A percentile compares a stretch with the other conserved stretches of the same genome.
Evolutionary conservation across 2,888 invertebrate genomes (phyloP).

Genomic region (Apamea monoglypha): DNA sequence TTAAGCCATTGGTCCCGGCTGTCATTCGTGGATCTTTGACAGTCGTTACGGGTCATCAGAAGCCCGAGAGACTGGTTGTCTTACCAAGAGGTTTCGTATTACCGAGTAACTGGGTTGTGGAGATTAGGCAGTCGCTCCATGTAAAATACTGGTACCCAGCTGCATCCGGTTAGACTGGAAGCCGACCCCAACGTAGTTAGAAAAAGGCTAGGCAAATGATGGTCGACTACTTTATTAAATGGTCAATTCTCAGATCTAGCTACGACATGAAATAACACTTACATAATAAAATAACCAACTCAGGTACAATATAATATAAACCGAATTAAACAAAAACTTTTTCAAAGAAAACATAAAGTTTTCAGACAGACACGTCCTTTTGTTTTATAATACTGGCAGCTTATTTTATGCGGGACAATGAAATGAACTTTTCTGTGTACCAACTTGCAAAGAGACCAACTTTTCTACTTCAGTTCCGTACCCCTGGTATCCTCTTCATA

Average conservation of each 20-base stretch:
- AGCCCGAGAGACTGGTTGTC: too few species aligned
- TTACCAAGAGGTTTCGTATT: too few species aligned
- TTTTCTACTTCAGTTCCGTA: slow-evolving; percentile 51
- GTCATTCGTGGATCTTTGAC: too few species aligned
- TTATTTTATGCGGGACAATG: slow-evolving; percentile 69
- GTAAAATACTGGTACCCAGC: too few species aligned
- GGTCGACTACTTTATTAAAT: neutral
- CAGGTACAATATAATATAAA: slow-evolving; percentile 37
- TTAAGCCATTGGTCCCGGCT: too few species aligned
- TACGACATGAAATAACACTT: neutral
- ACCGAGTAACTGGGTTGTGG: too few species aligned
- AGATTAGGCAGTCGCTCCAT: too few species aligned
- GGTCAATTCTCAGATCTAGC: neutral
- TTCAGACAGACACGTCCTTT: slow-evolving; percentile 61
- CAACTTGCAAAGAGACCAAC: slow-evolving; percentile 56
- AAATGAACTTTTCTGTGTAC: slow-evolving; percentile 68
- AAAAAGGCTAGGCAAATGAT: too few species aligned
- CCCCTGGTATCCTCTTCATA: slow-evolving; percentile 44
- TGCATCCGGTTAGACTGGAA: too few species aligned
- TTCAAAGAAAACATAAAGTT: slow-evolving; percentile 57
- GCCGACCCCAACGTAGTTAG: too few species aligned
- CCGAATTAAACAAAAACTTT: slow-evolving; percentile 46
- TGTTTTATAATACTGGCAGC: slow-evolving; percentile 64
- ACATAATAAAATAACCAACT: slow-evolving; percentile 9
- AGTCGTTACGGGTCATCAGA: too few species aligned